These are phyloP conservation scores for honey bee (Apis mellifera) DNA, from an alignment of 1,140 invertebrate species.

Conservation along the genomic window Amel_HAv3.1 CM009935.2:1746501-1747000, in stretches of 20 bases:
- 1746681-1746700: not conserved
- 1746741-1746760: constrained; percentile 1
- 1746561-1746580: constrained; percentile 79
- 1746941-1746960: not conserved
- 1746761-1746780: constrained; percentile 2
- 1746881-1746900: not conserved
- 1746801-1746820: not conserved
- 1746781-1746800: constrained; percentile 17
- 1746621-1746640: constrained; percentile 40
- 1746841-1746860: not conserved
- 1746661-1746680: constrained; percentile 30
- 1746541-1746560: constrained; percentile 80
- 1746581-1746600: constrained; percentile 58
- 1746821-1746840: not conserved
- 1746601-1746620: constrained; percentile 56
- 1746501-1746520: constrained; percentile 81
- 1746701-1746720: not conserved
- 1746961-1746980: not conserved
- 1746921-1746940: not conserved
- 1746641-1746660: not conserved
- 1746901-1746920: not conserved
- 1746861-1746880: not conserved
- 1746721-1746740: not conserved
- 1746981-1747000: constrained; percentile 16
- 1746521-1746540: constrained; percentile 81